Conservation (phyloP, 2,888 invertebrate genomes). For the Ectobius pallidus region DNA sequence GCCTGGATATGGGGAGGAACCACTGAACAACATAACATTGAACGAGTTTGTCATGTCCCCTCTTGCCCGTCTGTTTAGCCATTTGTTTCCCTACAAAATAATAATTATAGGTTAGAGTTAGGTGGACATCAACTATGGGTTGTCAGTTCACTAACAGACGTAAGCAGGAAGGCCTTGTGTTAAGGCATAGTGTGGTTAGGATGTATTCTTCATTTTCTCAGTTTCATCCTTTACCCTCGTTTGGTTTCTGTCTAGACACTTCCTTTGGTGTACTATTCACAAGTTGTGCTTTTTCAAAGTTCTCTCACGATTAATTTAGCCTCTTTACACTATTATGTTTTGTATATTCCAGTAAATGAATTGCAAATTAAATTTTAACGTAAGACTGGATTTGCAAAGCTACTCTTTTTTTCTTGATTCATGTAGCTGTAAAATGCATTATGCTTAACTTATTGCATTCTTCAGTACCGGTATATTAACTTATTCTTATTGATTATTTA, state of each 20-base stretch:
- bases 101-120: conserved; percentile 19
- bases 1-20: too few relatives aligned
- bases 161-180: neutral
- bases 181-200: neutral
- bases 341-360: neutral
- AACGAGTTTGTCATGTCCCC: too few relatives aligned
- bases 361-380: too few relatives aligned
- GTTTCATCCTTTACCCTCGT: neutral
- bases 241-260: neutral
- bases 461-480: too few relatives aligned
- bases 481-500: too few relatives aligned
- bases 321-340: neutral
- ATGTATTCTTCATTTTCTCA: neutral
- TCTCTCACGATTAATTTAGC: too few relatives aligned
- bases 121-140: neutral
- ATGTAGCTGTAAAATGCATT: too few relatives aligned
- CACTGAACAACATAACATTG: too few relatives aligned
- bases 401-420: too few relatives aligned
- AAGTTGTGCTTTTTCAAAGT: too few relatives aligned
- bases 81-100: conserved; percentile 22
- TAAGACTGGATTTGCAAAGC: too few relatives aligned
- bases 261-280: neutral
- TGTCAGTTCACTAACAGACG: neutral
- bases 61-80: conserved; percentile 8
- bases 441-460: too few relatives aligned